Evolutionary conservation across 1,140 invertebrate genomes (phyloP).

Genomic region (Watersipora subatra): DNA sequence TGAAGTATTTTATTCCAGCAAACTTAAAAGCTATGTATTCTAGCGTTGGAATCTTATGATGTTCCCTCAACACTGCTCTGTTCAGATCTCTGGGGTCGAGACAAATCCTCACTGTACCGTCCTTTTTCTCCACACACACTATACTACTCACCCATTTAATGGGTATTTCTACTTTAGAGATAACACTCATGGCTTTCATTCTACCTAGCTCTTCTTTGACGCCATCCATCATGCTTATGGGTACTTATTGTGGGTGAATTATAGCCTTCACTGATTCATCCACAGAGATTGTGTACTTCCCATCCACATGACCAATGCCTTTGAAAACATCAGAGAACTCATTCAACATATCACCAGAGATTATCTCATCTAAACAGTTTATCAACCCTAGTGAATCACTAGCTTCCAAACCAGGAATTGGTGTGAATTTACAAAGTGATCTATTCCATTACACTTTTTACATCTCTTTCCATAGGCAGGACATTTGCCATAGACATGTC

Average conservation of each 20-base stretch:
- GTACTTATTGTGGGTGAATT: neutral
- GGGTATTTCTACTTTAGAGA: neutral
- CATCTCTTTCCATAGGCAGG: neutral
- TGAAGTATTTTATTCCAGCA: constrained; percentile 6
- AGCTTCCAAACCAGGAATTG: neutral
- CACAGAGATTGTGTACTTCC: neutral
- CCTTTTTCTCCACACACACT: neutral
- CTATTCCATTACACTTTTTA: neutral
- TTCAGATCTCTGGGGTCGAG: neutral
- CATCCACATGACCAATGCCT: neutral
- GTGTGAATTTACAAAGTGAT: neutral
- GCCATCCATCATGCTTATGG: neutral
- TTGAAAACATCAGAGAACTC: neutral
- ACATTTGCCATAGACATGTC: neutral
- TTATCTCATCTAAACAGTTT: neutral
- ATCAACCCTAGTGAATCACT: neutral
- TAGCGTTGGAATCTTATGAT: constrained; percentile 12
- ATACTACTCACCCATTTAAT: neutral
- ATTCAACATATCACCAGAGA: neutral
- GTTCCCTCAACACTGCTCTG: neutral
- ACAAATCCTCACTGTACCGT: neutral
- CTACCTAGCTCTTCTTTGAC: neutral
- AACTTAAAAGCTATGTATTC: constrained; percentile 12
- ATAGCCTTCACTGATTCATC: neutral
- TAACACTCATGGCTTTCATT: neutral